Percentiles rank a stretch among this genome's conserved stretches.
Evolutionary conservation across 2,888 invertebrate genomes (phyloP).

Genomic region (Pedicia rivosa): DNA sequence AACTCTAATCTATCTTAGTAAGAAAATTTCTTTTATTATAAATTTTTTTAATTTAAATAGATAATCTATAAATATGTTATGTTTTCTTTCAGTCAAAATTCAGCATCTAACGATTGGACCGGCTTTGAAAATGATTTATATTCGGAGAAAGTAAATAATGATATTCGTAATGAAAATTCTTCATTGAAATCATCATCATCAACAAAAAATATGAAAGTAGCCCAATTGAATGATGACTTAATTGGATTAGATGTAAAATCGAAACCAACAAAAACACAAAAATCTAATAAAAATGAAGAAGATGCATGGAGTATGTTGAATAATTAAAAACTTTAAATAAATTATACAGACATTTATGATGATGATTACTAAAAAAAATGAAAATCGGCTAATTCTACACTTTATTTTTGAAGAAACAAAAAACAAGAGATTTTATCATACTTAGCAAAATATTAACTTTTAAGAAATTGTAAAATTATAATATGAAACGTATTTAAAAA

Average conservation of each 20-base stretch:
- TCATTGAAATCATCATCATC: conserved; percentile 19
- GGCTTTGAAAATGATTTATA: conserved; percentile 20
- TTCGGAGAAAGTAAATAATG: conserved; percentile 15
- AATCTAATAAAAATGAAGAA: conserved; percentile 37
- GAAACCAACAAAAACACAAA: conserved; percentile 18
- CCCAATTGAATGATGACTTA: too few relatives aligned
- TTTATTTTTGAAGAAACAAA: too few relatives aligned
- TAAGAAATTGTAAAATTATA: too few relatives aligned
- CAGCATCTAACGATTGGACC: conserved; percentile 24
- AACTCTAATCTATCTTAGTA: conserved; percentile 10
- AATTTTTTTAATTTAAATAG: neutral
- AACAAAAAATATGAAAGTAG: too few relatives aligned
- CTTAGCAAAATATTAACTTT: too few relatives aligned
- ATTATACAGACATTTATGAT: too few relatives aligned
- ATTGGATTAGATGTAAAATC: conserved; percentile 27
- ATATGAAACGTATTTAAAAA: too few relatives aligned
- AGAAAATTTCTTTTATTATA: conserved; percentile 1
- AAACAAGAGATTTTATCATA: too few relatives aligned
- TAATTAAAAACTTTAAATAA: conserved; percentile 32
- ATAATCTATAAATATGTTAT: neutral
- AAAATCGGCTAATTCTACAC: too few relatives aligned
- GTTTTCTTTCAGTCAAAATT: conserved; percentile 8
- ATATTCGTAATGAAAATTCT: conserved; percentile 8
- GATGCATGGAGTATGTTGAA: conserved; percentile 44
- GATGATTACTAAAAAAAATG: too few relatives aligned